Evolutionary conservation across 2,888 invertebrate genomes (phyloP), one percentile per base, ranked within the genome.

Genomic region (Synanthedon vespiformis): DNA sequence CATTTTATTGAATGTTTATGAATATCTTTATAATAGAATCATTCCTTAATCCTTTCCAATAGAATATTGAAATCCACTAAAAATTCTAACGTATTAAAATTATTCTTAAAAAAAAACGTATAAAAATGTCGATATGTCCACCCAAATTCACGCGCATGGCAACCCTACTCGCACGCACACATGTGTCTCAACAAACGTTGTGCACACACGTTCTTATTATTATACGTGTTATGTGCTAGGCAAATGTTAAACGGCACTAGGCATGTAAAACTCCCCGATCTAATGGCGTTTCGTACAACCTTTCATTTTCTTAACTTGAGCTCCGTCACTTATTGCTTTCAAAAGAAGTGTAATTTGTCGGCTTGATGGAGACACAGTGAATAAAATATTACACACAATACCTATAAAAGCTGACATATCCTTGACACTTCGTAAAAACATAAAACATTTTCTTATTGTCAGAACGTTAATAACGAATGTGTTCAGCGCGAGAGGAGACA

Each of bases 271-370:
- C 68, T 73, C 73, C 69, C 63, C 67, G 59, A 71, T 72, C 67
- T 82, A 84, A 81, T 77, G 63, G 66, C 62, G 73, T 84, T 81
- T 74, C 66, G 67, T 60, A 61, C 61, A 77, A 74, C 75, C 81
- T 83, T 79, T 80, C 72, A 80, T 77, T 77, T 77, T 77, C 74
- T 72, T 67, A 63, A 74, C 68, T 68, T 57, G 70, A 72, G 69
- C 70, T 71, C 71, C 68, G 64, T 67, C 67, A 69, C 68, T 70
- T 66, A 65, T 69, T 68, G 72, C 65, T 65, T 64, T 66, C 65
- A 61, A 72, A 74, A 77, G 70, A 72, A 66, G 68, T 65, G 72
- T 72, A 73, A 77, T 76, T 74, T 62, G 53, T 51, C 61, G 58
- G 63, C 61, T 59, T 63, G 66, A 68, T 68, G 68, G 65, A 62